Base-by-base conservation (phyloP, 2,797 vertebrate genomes). In the Diglossa cyanea region DNA sequence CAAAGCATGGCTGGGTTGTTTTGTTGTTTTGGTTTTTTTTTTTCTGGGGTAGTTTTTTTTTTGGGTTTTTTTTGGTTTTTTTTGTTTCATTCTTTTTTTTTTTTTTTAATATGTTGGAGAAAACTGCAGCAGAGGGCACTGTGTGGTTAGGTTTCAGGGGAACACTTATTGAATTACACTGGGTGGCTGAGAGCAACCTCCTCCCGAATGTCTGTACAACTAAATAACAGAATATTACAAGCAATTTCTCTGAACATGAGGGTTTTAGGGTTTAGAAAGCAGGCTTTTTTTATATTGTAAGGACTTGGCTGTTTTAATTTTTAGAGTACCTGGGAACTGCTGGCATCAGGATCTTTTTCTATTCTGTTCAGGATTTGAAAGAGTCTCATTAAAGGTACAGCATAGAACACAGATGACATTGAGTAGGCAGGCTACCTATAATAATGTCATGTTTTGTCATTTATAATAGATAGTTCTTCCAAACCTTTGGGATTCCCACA, bases 101-200 rank as follows among this genome's bases (percentile, higher is more conserved):
- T 55, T 24, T 35, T 17, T 35, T 91, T 77, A 88, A 86, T 72
- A 63, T 57, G 70, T 76, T 48, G 28, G 71, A 93, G 88, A 77
- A 96, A 92, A 95, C 96, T 95, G 84, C 97, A 95, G 95, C 84
- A 97, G 97, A 95, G 96, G 97, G 97, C 97, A 97, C 93, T 97
- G 94, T 96, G 94, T 95, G 91, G 93, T 95, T 94, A 96, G 37
- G 70, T 97, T 97, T 96, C 93, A 81, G 72, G 75, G 92, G 86
- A 97, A 10, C 76, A 45, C 51, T 74, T 62, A 53, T 31, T 28
- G 68, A 86, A 86, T 90, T 90, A 79, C 83, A 33, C 61, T 53
- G 93, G 63, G 51, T 92, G 73, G 39, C 33, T 94, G 90, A 79
- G 86, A 95, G 72, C 57, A 88, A 66, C 61, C 91, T 92, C 65